phyloP scores from a whole-genome alignment of 2,113 vertebrate species.

The Thamnophis sirtalis region DNA sequence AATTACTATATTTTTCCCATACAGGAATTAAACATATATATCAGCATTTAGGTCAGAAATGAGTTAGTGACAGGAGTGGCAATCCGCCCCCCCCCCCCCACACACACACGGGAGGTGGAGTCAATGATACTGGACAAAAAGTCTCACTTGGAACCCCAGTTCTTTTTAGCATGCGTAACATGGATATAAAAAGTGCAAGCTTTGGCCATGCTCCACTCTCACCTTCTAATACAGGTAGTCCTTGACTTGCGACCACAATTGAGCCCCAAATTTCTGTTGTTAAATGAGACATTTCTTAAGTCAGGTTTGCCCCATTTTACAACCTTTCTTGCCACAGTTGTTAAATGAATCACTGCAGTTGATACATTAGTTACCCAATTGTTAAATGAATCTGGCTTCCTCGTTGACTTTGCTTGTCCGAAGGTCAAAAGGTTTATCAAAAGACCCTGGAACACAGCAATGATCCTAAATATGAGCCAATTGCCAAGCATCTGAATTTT shows the following conservation, averaged over 20 bases:
- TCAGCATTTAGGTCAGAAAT: not conserved
- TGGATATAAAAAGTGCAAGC: not conserved
- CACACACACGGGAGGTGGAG: not conserved
- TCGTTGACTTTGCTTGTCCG: not conserved
- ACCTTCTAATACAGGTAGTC: not conserved
- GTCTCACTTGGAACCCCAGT: not conserved
- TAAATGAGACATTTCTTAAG: not conserved
- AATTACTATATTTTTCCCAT: not conserved
- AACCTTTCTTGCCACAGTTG: not conserved
- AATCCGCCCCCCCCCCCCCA: not conserved
- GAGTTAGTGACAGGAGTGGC: not conserved
- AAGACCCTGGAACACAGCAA: not conserved
- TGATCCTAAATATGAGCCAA: not conserved
- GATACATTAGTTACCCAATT: too few species aligned
- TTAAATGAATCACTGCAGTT: not conserved
- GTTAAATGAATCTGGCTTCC: not conserved
- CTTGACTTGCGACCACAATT: not conserved
- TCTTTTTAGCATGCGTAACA: not conserved
- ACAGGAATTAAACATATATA: not conserved
- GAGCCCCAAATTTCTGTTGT: not conserved
- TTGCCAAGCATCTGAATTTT: not conserved
- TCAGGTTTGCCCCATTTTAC: not conserved
- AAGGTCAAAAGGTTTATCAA: not conserved
- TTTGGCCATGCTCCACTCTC: not conserved
- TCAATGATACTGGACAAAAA: not conserved